Base-by-base conservation (phyloP, 92 coral and sea anemone genomes). In the Blastomussa wellsi region DNA sequence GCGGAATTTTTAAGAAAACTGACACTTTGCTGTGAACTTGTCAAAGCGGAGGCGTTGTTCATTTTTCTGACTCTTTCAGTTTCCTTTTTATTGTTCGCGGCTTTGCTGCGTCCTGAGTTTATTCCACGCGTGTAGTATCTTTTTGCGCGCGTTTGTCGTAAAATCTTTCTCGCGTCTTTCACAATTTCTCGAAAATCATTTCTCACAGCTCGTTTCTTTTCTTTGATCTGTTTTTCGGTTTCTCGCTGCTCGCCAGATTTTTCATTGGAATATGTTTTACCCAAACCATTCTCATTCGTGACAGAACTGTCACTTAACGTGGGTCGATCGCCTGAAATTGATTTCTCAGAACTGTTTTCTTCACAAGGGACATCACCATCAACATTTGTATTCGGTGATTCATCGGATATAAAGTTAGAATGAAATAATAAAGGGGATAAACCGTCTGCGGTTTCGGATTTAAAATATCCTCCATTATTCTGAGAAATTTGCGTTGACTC, bases 141-240 rank as follows among this genome's bases (percentile, higher is more conserved):
- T 75, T 74, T 82, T 48, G 38, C 72, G 28, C 90, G 85, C 14
- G 88, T 90, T 42, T 91, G 88, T 22, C 55, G 59, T 29, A 89
- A 55, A 51, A 76, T 79, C 55, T 84, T 91, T 51, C 88, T 90
- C 0, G 94, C 94, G 38, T 86, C 90, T 12, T 79, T 84, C 49
- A 93, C 66, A 66, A 69, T 73, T 31, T 47, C 35, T 28, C 80
- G 78, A 26, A 93, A 93, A 57, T 77, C 79, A 35, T 87, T 86
- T 52, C 89, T 90, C 52, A 84, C 47, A 22, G 77, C 90, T 69
- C 51, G 64, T 55, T 87, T 83, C 41, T 91, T 86, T 69, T 89
- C 84, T 59, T 81, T 74, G 68, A 88, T 88, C 73, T 86, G 89
- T 22, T 69, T 88, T 32, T 86, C 86, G 19, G 86, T 71, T 67